These are phyloP conservation scores for Hedya salicella DNA, from an alignment of 2,888 invertebrate genomes.

Conservation along the genomic window DNA sequence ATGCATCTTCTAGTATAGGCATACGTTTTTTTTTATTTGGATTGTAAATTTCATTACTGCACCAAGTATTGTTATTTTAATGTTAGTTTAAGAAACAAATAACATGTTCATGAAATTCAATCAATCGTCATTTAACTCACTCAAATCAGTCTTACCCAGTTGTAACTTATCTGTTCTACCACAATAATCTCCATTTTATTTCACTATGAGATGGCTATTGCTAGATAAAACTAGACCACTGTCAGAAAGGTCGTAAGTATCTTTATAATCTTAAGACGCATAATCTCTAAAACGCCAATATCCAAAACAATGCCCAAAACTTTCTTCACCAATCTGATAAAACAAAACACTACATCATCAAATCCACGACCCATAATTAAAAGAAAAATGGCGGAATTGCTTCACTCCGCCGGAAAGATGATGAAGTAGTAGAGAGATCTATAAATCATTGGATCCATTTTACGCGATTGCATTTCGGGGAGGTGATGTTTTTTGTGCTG, in stretches of 20 bases:
- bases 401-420: constrained; percentile 58
- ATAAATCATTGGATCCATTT: constrained; percentile 58
- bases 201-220: neutral
- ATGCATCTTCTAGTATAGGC: too few relatives aligned
- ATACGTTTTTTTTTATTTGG: too few relatives aligned
- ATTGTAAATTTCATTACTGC: too few relatives aligned
- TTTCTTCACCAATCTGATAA: constrained; percentile 1
- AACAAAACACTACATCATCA: neutral
- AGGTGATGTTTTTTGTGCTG: constrained; percentile 11
- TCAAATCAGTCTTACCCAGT: too few relatives aligned
- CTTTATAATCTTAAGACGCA: neutral
- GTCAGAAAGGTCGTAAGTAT: neutral
- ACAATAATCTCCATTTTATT: neutral
- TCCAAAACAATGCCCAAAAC: neutral
- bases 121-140: too few relatives aligned
- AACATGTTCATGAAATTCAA: too few relatives aligned
- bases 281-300: neutral
- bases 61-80: too few relatives aligned
- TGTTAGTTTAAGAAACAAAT: too few relatives aligned
- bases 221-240: neutral
- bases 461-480: constrained; percentile 7
- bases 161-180: too few relatives aligned
- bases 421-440: constrained; percentile 56
- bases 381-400: neutral
- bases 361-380: neutral